Evolutionary conservation across 2,797 vertebrate genomes (phyloP).

Genomic region (Phylloscopus collybita): DNA sequence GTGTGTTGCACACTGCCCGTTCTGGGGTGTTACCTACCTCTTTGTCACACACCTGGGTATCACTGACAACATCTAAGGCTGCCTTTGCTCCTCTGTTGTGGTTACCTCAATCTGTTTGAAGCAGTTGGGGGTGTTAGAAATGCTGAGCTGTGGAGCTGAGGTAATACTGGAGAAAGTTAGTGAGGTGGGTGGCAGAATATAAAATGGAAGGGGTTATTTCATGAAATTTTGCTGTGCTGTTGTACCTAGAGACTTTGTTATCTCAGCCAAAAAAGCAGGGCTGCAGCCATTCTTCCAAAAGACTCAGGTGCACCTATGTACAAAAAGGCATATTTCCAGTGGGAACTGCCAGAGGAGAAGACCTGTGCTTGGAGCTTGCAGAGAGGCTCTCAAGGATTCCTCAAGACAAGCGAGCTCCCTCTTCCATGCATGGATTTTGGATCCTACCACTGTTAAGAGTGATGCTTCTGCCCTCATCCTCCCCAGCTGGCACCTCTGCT

Average conservation of each 20-base stretch:
- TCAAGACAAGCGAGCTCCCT: background rate
- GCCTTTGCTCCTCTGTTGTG: background rate
- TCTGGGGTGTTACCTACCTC: background rate
- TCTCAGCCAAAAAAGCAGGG: background rate
- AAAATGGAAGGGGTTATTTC: background rate
- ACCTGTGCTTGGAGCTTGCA: background rate
- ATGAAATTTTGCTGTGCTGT: background rate
- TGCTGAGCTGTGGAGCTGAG: background rate
- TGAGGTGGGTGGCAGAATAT: background rate
- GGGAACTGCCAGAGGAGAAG: background rate
- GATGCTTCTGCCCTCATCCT: background rate
- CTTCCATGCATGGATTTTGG: background rate
- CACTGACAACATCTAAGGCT: background rate
- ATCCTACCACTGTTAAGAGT: background rate
- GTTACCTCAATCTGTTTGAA: background rate
- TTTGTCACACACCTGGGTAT: background rate
- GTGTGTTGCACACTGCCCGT: rapidly evolving
- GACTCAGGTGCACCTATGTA: background rate
- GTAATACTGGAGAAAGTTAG: background rate
- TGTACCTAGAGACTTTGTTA: background rate
- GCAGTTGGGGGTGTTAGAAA: background rate
- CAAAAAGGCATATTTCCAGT: rapidly evolving
- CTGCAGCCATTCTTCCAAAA: background rate
- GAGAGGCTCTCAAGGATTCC: background rate
- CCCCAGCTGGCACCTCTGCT: background rate